Evolutionary conservation across 2,888 invertebrate genomes (phyloP), one percentile per base, ranked within the genome.

Genomic region (Chymomyza fuscimana): DNA sequence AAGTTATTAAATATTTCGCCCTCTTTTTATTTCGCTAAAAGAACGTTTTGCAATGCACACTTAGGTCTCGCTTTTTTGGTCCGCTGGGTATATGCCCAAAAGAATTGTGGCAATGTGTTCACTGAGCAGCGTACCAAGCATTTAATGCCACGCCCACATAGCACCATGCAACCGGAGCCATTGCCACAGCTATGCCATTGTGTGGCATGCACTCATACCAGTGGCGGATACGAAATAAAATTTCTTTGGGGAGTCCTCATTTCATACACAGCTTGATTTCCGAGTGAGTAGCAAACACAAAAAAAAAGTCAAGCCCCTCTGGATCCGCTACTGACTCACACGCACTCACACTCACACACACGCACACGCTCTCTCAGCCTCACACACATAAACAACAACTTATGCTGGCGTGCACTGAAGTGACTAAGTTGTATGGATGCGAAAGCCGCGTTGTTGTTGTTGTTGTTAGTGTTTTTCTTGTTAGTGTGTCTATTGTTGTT

Each of bases 91-190:
- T 32, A 32, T 7, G 32, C 32, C 54, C 22, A 25, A 74, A 81
- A 77, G 78, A 81, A 82, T 81, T 82, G 81, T 82, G 81, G 81
- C 77, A 81, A 81, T 81, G 81, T 80, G 83, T 82, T 81, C 81
- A 82, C 79, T 82, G 81, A 79, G 82, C 58, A 58, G 58, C 25
- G 29, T 15, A 25, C 10, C 58, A 58, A 25, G 77, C 81, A 81
- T 82, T 81, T 82, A 81, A 78, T 73, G 79, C 67, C 81, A 78
- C 77, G 67, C 78, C 75, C 73, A 56, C 69, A 50, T 60, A 10
- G 51, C 65, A 54, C 61, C 19, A 50, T 61, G 63, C 52, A 69
- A 54, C 59, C 32, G 9, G 32, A 32, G 40, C 40, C 40, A 10
- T 46, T 46, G 40, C 40, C 40, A 46, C 40, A 46, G 40, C 40